Evolutionary conservation across 2,113 vertebrate species (phyloP).

Genomic region (Apeltes quadracus): DNA sequence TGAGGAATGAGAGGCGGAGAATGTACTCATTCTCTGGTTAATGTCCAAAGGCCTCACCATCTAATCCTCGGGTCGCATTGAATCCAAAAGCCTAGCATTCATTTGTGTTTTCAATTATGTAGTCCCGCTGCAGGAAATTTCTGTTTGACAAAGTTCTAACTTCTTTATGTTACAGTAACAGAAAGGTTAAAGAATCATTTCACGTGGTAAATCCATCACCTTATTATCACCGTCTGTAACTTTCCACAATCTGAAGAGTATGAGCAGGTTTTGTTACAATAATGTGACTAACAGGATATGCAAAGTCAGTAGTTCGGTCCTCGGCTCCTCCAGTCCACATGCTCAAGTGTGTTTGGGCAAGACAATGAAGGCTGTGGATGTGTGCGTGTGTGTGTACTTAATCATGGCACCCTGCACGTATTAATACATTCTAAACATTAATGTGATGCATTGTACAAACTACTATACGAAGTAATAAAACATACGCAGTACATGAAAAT

Average conservation of each 20-base stretch:
- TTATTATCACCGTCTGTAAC: constrained; percentile 14
- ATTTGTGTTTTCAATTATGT: constrained; percentile 81
- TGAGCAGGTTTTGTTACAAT: background rate
- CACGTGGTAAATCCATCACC: constrained; percentile 24
- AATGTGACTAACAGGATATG: background rate
- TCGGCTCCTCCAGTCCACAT: background rate
- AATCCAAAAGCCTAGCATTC: constrained; percentile 74
- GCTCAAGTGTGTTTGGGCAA: background rate
- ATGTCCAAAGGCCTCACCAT: constrained; percentile 75
- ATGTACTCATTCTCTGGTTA: constrained; percentile 78
- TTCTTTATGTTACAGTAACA: constrained; percentile 33
- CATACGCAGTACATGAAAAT: background rate
- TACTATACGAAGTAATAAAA: background rate
- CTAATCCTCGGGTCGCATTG: constrained; percentile 80
- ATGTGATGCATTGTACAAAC: background rate
- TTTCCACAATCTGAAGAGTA: constrained; percentile 8
- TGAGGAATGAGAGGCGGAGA: constrained; percentile 70
- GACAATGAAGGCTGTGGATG: background rate
- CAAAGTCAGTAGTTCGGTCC: background rate
- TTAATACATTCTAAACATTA: background rate
- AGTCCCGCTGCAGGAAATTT: constrained; percentile 59
- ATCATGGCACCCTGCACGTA: background rate
- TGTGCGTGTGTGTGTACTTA: background rate
- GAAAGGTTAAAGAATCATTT: background rate
- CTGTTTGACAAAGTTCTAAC: constrained; percentile 42